Percentiles rank a stretch among this genome's conserved stretches.
phyloP scores from a whole-genome alignment of 2,888 invertebrate genomes.

The Gymnocheta viridis region DNA sequence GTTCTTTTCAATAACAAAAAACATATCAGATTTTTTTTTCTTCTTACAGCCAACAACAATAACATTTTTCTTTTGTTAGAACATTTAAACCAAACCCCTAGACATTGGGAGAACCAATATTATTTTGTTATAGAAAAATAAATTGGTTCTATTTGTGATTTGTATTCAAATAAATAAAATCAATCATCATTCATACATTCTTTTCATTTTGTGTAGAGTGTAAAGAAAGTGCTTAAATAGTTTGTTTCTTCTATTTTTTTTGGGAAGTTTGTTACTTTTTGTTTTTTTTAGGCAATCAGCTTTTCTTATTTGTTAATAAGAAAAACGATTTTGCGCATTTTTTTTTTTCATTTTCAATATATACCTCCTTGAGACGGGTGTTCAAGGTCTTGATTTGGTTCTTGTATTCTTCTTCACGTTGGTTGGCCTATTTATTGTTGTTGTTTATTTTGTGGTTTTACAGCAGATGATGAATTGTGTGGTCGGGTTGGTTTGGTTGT shows the following conservation, averaged over 20 bases:
- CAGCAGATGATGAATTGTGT: conserved; percentile 49
- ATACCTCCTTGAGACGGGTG: conserved; percentile 99
- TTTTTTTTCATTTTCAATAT: conserved; percentile 35
- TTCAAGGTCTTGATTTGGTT: conserved; percentile 99
- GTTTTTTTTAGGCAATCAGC: conserved; percentile 23
- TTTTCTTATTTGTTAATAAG: conserved; percentile 62
- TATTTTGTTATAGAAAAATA: conserved; percentile 63
- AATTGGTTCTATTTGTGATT: conserved; percentile 49
- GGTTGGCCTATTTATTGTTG: conserved; percentile 91
- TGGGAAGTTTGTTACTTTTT: conserved; percentile 67
- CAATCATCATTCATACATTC: conserved; percentile 27
- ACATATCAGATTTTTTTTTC: conserved; percentile 3
- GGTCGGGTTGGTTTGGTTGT: conserved; percentile 26
- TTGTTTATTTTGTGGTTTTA: conserved; percentile 75
- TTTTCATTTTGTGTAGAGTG: conserved; percentile 16
- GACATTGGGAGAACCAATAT: conserved; percentile 67
- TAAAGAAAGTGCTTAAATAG: conserved; percentile 45
- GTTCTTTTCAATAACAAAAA: conserved; percentile 6
- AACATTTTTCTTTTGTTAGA: conserved; percentile 57
- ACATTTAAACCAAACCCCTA: conserved; percentile 71
- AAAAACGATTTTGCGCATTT: conserved; percentile 46
- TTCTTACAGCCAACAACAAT: conserved; percentile 67
- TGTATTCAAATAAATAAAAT: conserved; percentile 35
- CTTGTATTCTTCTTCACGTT: conserved; percentile 99
- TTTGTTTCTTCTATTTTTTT: conserved; percentile 24